Evolutionary conservation across 2,797 vertebrate genomes (phyloP).

Genomic region (Sitta carolinensis): DNA sequence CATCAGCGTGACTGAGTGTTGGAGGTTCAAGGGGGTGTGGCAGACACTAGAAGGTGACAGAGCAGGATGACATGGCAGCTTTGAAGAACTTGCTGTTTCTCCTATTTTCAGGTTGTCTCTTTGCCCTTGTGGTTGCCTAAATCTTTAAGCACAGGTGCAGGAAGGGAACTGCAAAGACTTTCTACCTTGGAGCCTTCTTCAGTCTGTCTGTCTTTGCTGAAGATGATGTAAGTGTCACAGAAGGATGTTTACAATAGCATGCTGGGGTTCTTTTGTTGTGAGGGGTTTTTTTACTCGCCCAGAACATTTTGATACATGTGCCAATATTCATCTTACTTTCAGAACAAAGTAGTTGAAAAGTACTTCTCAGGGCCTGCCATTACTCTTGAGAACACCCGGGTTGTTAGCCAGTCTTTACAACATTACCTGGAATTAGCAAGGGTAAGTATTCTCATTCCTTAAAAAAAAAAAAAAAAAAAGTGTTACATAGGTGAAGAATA

Average conservation of each 20-base stretch:
- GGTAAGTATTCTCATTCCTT: slow-evolving; percentile 74
- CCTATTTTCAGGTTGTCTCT: slow-evolving; percentile 80
- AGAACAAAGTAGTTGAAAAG: slow-evolving; percentile 97
- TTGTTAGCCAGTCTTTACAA: slow-evolving; percentile 96
- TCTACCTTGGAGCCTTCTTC: slow-evolving; percentile 93
- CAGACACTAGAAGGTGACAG: background rate
- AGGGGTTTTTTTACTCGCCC: background rate
- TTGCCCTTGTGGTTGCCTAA: slow-evolving; percentile 94
- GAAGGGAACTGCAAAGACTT: slow-evolving; percentile 94
- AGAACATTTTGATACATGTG: background rate
- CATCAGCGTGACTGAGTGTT: background rate
- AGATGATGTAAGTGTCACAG: slow-evolving; percentile 87
- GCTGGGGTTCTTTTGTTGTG: background rate
- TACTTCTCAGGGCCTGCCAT: slow-evolving; percentile 99
- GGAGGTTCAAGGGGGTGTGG: background rate
- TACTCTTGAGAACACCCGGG: slow-evolving; percentile 95
- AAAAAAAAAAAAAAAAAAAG: background rate
- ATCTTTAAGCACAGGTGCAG: slow-evolving; percentile 90
- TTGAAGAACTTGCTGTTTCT: background rate
- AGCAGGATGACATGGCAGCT: background rate
- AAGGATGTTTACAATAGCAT: background rate
- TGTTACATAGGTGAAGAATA: background rate
- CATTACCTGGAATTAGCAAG: slow-evolving; percentile 95
- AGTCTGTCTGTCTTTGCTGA: slow-evolving; percentile 97
- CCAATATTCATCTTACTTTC: slow-evolving; percentile 15